phyloP scores from a whole-genome alignment of 2,888 invertebrate species.

The Epirrhoe alternata region DNA sequence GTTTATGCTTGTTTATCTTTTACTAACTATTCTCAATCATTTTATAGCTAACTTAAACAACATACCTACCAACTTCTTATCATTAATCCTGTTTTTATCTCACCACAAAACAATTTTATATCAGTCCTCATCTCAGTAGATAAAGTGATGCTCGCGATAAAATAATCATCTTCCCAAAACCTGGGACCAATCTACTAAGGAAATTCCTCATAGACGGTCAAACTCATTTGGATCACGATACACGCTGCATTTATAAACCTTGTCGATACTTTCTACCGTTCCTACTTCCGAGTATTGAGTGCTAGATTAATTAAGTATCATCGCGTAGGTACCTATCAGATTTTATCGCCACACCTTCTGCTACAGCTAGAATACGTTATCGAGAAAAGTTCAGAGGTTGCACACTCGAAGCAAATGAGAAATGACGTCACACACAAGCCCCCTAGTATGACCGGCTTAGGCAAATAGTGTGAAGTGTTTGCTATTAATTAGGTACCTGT shows the following conservation, averaged over 20 bases:
- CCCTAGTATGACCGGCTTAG: not conserved
- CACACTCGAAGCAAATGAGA: slow-evolving; percentile 39
- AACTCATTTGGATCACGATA: too few relatives aligned
- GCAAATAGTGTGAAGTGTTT: not conserved
- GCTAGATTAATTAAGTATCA: slow-evolving; percentile 15
- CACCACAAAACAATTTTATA: not conserved
- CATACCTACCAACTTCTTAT: not conserved
- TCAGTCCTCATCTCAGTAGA: not conserved
- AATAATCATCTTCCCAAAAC: not conserved
- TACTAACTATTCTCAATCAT: not conserved
- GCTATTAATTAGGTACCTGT: not conserved
- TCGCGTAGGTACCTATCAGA: slow-evolving; percentile 29
- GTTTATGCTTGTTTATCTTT: too few relatives aligned
- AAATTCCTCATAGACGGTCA: too few relatives aligned
- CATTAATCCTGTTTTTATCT: not conserved
- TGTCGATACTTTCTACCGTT: not conserved
- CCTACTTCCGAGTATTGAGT: not conserved
- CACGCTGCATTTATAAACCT: not conserved
- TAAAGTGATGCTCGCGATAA: not conserved
- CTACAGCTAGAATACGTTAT: slow-evolving; percentile 14
- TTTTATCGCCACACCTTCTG: slow-evolving; percentile 27
- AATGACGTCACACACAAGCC: slow-evolving; percentile 38
- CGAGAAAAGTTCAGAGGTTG: slow-evolving; percentile 38
- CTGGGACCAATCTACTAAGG: not conserved
- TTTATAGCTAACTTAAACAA: not conserved